These are phyloP conservation scores for Crocodylus rhombifer DNA, from an alignment of 2,797 vertebrate species.

Conservation along the genomic window DNA sequence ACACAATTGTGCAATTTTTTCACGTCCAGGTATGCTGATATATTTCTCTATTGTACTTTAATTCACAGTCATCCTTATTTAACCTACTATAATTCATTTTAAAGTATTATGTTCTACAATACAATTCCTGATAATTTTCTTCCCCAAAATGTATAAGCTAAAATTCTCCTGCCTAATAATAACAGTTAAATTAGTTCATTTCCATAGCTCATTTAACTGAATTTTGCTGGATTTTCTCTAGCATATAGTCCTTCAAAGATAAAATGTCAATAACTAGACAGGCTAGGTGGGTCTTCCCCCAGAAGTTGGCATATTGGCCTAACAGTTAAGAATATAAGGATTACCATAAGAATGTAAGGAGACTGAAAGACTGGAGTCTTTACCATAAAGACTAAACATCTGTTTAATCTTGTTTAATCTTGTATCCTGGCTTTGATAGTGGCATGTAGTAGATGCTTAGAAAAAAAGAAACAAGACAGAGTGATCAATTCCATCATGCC, in stretches of 20 bases:
- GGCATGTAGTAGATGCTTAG: too few species aligned
- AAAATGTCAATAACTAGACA: constrained; percentile 33
- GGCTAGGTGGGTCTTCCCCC: background rate
- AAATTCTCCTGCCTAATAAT: constrained; percentile 3
- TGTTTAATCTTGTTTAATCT: too few species aligned
- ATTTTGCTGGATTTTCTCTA: background rate
- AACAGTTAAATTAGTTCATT: constrained; percentile 3
- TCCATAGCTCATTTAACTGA: background rate
- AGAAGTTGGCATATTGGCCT: background rate
- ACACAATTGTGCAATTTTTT: background rate
- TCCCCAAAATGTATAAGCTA: background rate
- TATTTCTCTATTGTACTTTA: background rate
- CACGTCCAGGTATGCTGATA: background rate
- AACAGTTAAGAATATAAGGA: too few species aligned
- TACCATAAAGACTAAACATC: too few species aligned
- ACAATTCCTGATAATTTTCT: constrained; percentile 13
- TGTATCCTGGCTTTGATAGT: too few species aligned
- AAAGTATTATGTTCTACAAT: background rate
- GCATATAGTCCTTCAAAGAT: background rate
- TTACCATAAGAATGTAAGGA: too few species aligned
- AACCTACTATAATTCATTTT: background rate
- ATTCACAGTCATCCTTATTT: background rate
- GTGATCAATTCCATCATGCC: too few species aligned
- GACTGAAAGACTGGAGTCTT: too few species aligned
- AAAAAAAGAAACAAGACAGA: too few species aligned